Evolutionary conservation across 2,113 vertebrate species (phyloP).

Genomic region (Phainopepla nitens): DNA sequence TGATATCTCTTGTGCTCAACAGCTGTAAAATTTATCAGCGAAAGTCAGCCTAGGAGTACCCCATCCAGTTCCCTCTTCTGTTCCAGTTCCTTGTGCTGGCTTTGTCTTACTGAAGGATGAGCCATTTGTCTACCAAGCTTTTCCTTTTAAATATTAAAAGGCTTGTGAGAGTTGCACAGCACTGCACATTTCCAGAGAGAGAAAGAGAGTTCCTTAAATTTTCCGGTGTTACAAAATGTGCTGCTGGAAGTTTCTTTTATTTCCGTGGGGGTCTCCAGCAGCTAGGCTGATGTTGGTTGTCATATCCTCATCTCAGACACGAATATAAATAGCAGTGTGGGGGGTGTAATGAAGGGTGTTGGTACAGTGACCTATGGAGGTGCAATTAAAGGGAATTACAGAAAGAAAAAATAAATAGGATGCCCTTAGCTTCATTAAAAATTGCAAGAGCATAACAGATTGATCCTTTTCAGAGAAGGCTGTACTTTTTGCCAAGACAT

Average conservation of each 20-base stretch:
- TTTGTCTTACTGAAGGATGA: background rate
- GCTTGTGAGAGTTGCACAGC: background rate
- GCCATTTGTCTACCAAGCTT: background rate
- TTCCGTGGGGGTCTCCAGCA: background rate
- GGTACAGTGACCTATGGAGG: background rate
- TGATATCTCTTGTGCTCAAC: background rate
- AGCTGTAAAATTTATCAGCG: background rate
- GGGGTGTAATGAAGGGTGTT: background rate
- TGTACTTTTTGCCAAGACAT: background rate
- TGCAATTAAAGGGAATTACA: background rate
- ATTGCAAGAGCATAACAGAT: background rate
- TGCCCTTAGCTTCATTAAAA: background rate
- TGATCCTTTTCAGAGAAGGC: background rate
- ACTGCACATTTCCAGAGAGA: background rate
- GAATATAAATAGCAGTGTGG: background rate
- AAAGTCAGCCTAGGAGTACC: background rate
- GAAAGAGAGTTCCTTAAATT: background rate
- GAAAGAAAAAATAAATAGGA: background rate
- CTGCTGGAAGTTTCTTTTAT: background rate
- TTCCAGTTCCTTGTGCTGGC: background rate
- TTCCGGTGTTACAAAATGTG: background rate
- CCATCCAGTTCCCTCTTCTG: background rate
- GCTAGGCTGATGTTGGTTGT: background rate
- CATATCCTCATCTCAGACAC: background rate
- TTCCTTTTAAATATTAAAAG: background rate